phyloP scores from a whole-genome alignment of 2,888 invertebrate species.

The Trachelus stipa region DNA sequence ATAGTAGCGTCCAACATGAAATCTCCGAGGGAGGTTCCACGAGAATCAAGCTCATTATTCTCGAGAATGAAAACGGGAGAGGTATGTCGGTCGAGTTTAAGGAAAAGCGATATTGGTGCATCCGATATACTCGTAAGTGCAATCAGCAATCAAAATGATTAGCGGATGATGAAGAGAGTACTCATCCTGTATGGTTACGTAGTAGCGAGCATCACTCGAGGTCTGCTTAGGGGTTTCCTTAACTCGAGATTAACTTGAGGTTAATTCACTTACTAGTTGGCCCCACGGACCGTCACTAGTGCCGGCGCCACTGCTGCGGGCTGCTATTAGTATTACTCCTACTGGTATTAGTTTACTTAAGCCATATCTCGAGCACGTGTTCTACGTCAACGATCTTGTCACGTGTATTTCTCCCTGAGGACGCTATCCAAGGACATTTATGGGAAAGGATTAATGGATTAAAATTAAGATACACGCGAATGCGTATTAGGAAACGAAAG shows the following conservation, averaged over 20 bases:
- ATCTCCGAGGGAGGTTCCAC: neutral
- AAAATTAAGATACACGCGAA: neutral
- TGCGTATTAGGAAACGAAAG: neutral
- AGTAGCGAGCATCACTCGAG: slow-evolving; percentile 48
- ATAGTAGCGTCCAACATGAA: neutral
- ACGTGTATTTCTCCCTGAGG: neutral
- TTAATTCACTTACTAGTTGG: slow-evolving; percentile 64
- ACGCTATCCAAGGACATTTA: neutral
- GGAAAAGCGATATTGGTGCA: neutral
- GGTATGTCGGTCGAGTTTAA: neutral
- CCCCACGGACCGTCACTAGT: slow-evolving; percentile 52
- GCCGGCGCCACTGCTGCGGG: slow-evolving; percentile 58
- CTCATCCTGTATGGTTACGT: slow-evolving; percentile 15
- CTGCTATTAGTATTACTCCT: slow-evolving; percentile 61
- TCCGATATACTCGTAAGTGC: neutral
- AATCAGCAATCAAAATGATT: neutral
- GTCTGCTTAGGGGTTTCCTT: slow-evolving; percentile 62
- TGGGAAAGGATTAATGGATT: neutral
- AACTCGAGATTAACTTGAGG: slow-evolving; percentile 65
- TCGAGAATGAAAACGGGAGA: neutral
- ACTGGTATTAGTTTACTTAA: slow-evolving; percentile 46
- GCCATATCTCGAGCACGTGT: slow-evolving; percentile 33
- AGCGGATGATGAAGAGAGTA: neutral
- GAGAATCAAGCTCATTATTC: neutral
- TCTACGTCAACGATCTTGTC: slow-evolving; percentile 15